Percentiles rank a stretch among this genome's conserved stretches.
These are phyloP conservation scores for Eretmocerus hayati DNA, from an alignment of 2,888 invertebrate species.

Conservation along the genomic window DNA sequence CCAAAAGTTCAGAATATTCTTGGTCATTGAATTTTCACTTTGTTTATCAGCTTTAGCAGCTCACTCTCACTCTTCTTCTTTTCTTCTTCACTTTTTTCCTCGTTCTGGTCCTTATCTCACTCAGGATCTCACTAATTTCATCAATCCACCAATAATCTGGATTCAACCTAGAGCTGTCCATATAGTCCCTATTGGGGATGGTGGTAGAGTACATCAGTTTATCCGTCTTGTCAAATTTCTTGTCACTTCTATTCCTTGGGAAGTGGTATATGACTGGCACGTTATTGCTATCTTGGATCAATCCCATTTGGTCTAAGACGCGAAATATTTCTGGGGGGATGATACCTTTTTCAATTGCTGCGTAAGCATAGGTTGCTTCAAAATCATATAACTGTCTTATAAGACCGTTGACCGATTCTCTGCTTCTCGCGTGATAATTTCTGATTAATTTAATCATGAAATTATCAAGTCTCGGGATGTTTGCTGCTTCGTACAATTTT, in stretches of 20 bases:
- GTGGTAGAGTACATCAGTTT: neutral
- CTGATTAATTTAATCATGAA: conserved; percentile 5
- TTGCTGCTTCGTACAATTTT: conserved; percentile 8
- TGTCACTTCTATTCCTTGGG: neutral
- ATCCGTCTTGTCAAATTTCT: neutral
- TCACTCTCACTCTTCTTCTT: too few relatives aligned
- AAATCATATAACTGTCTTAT: neutral
- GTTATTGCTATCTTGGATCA: neutral
- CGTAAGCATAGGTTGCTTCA: neutral
- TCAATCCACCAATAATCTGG: conserved; percentile 1
- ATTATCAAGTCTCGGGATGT: conserved; percentile 8
- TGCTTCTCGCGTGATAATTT: neutral
- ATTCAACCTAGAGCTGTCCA: neutral
- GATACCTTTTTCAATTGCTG: neutral
- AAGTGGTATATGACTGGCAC: neutral
- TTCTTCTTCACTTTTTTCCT: too few relatives aligned
- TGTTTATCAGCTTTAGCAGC: too few relatives aligned
- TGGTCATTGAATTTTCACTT: too few relatives aligned
- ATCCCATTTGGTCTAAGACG: neutral
- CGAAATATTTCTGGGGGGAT: neutral
- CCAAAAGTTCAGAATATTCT: too few relatives aligned
- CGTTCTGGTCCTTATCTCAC: neutral
- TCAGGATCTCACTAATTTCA: neutral
- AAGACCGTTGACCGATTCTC: neutral
- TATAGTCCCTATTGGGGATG: neutral